Conservation (phyloP, 2,888 invertebrate species). For the Rapana venosa region DNA sequence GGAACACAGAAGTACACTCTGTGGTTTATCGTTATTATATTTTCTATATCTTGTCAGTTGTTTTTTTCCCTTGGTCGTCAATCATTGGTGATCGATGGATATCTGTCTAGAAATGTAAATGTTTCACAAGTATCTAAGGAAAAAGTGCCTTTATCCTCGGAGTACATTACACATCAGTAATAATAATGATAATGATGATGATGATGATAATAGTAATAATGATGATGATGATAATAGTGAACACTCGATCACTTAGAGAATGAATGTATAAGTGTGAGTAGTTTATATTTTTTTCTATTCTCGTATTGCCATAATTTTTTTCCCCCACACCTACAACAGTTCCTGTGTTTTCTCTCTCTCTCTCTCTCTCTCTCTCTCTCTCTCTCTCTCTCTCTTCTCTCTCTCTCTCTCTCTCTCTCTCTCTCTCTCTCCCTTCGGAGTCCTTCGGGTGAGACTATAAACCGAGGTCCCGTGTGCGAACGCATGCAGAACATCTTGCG, state of each 20-base stretch:
- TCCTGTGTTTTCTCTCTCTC: not conserved
- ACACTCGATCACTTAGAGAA: too few species aligned
- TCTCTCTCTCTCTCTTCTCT: constrained; percentile 35
- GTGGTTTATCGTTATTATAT: not conserved
- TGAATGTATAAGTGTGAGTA: too few species aligned
- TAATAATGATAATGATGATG: not conserved
- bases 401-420: constrained; percentile 31
- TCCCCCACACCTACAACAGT: not conserved
- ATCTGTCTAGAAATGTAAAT: not conserved
- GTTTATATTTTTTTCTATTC: not conserved
- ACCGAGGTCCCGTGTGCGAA: too few species aligned
- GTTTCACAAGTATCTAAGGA: not conserved
- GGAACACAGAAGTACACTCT: not conserved
- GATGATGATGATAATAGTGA: too few species aligned
- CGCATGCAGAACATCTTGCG: too few species aligned
- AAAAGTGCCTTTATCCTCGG: not conserved
- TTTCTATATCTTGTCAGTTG: not conserved
- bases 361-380: constrained; percentile 36
- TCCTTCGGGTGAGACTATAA: too few species aligned
- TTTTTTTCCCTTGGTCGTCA: not conserved
- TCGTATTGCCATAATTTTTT: not conserved
- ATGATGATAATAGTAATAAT: not conserved
- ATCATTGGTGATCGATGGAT: not conserved
- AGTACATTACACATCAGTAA: not conserved
- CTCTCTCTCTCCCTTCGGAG: not conserved